Evolutionary conservation across 2,888 invertebrate genomes (phyloP).

Genomic region (Scaptomyza cyrtandrae): DNA sequence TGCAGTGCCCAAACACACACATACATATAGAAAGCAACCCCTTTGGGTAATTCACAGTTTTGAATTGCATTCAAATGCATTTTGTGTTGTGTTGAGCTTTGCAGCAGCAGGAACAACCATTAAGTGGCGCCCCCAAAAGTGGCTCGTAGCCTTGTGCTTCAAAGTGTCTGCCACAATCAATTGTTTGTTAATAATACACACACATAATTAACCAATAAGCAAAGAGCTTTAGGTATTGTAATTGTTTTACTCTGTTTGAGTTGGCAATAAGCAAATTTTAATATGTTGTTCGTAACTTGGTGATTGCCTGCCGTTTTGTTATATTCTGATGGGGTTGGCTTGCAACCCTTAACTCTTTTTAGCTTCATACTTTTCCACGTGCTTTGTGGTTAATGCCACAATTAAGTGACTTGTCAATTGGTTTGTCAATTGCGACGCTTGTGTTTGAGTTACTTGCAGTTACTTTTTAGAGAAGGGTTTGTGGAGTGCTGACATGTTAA

Average conservation of each 20-base stretch:
- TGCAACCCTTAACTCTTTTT: conserved; percentile 9
- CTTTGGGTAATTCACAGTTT: conserved; percentile 29
- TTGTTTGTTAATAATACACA: conserved; percentile 56
- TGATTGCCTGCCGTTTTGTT: conserved; percentile 1
- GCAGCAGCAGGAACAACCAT: conserved; percentile 2
- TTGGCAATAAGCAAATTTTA: conserved; percentile 2
- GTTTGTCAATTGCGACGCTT: conserved; percentile 58
- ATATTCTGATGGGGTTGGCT: conserved; percentile 1
- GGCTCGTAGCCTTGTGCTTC: conserved; percentile 12
- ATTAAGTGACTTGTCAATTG: conserved; percentile 76
- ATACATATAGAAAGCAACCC: conserved; percentile 20
- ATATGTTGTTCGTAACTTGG: not conserved
- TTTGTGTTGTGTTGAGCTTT: not conserved
- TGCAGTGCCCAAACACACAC: not conserved
- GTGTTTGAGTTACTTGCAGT: conserved; percentile 8
- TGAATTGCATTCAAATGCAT: conserved; percentile 44
- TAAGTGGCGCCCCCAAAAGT: conserved; percentile 21
- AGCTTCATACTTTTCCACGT: not conserved
- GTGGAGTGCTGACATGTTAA: not conserved
- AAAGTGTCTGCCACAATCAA: conserved; percentile 48
- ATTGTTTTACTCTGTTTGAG: conserved; percentile 17
- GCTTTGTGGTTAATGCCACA: conserved; percentile 65
- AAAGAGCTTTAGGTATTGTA: conserved; percentile 1
- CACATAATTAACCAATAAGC: conserved; percentile 28
- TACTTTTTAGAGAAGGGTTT: not conserved